Conservation (phyloP, 2,888 invertebrate genomes). For the Pharmacophagus antenor region DNA sequence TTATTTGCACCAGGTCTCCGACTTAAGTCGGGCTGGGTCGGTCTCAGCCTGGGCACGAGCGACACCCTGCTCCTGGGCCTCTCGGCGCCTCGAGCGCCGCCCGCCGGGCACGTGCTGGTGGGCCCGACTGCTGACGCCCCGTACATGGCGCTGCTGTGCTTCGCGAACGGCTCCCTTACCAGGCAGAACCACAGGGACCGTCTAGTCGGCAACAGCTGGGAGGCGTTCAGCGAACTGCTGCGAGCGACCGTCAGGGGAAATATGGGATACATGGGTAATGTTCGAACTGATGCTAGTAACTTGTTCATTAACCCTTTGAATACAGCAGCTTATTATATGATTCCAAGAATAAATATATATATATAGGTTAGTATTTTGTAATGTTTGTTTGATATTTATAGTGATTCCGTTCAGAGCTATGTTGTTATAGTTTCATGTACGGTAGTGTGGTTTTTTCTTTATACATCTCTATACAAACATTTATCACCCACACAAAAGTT, state of each 20-base stretch:
- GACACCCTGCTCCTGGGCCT: slow-evolving; percentile 94
- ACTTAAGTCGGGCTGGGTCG: slow-evolving; percentile 89
- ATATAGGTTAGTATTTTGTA: too few species aligned
- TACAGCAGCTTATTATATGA: too few species aligned
- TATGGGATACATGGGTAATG: slow-evolving; percentile 92
- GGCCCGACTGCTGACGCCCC: slow-evolving; percentile 89
- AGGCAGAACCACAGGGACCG: slow-evolving; percentile 90
- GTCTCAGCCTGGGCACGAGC: slow-evolving; percentile 95
- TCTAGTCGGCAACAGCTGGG: slow-evolving; percentile 90
- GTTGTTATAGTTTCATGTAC: too few species aligned
- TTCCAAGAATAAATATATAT: too few species aligned
- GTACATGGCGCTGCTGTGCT: slow-evolving; percentile 95
- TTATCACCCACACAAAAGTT: too few species aligned
- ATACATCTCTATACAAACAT: too few species aligned
- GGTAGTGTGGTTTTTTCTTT: too few species aligned
- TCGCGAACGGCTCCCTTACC: slow-evolving; percentile 96
- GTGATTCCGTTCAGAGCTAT: too few species aligned
- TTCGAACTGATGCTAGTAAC: neutral
- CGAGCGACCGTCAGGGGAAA: slow-evolving; percentile 94
- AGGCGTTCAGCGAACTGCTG: slow-evolving; percentile 89
- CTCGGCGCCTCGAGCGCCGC: slow-evolving; percentile 82
- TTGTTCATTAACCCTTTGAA: neutral
- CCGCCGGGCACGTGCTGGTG: slow-evolving; percentile 92
- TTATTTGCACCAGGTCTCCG: slow-evolving; percentile 84
- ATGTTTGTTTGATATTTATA: too few species aligned